Evolutionary conservation across 2,888 invertebrate species (phyloP).

Genomic region (Drosophila mercatorum): DNA sequence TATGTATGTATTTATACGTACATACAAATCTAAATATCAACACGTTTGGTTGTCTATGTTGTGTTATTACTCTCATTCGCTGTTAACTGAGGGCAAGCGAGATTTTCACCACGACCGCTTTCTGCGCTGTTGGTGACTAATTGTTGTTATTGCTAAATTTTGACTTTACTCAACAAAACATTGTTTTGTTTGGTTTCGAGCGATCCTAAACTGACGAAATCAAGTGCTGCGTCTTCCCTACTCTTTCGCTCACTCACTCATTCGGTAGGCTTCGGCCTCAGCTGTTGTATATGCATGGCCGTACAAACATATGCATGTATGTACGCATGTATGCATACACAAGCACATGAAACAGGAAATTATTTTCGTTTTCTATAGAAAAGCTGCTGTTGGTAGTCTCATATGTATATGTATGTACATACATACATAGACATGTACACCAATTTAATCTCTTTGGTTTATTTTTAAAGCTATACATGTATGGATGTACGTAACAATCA

Average conservation of each 20-base stretch:
- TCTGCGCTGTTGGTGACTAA: conserved; percentile 47
- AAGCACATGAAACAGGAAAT: conserved; percentile 63
- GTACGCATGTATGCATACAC: background rate
- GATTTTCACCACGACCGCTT: conserved; percentile 42
- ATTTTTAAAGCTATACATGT: conserved; percentile 12
- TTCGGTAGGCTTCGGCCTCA: conserved; percentile 14
- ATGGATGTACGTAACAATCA: background rate
- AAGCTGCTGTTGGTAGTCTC: conserved; percentile 35
- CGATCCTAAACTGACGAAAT: conserved; percentile 39
- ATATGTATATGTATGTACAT: background rate
- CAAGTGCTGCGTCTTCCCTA: conserved; percentile 13
- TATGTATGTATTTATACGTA: background rate
- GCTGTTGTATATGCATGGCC: conserved; percentile 27
- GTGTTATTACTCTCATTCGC: conserved; percentile 32
- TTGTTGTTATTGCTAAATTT: conserved; percentile 50
- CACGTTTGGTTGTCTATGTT: conserved; percentile 7
- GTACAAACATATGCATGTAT: background rate
- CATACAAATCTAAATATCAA: conserved; percentile 6
- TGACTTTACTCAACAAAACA: conserved; percentile 33
- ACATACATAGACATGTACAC: background rate
- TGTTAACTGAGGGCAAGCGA: conserved; percentile 37
- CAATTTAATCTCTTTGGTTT: conserved; percentile 11
- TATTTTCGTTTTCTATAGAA: conserved; percentile 61
- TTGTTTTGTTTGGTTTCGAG: conserved; percentile 39
- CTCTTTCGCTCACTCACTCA: conserved; percentile 15